Percentiles rank a stretch among this genome's conserved stretches.
phyloP scores from a whole-genome alignment of 2,113 vertebrate genomes.

The Eubucco bourcierii region DNA sequence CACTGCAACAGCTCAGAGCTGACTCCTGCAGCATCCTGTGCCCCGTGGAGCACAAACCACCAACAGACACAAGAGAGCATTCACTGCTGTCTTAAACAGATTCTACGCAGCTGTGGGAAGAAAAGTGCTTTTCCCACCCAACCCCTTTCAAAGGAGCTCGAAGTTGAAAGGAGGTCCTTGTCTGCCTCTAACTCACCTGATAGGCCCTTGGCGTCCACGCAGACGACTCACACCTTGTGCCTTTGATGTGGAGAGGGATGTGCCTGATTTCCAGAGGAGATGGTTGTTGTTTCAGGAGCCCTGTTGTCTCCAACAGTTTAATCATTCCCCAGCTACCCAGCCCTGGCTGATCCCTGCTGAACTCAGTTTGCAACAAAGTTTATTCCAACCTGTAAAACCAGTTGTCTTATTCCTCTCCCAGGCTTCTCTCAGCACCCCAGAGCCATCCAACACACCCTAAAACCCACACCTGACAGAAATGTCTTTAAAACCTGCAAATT shows the following conservation, averaged over 20 bases:
- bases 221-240: rapidly evolving
- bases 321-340: not conserved
- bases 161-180: not conserved
- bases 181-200: not conserved
- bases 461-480: not conserved
- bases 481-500: not conserved
- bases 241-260: not conserved
- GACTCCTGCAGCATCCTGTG: rapidly evolving
- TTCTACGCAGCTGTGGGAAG: not conserved
- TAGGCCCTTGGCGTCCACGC: not conserved
- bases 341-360: not conserved
- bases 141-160: not conserved
- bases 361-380: not conserved
- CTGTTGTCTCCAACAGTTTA: not conserved
- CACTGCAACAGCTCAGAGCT: rapidly evolving
- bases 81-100: rapidly evolving
- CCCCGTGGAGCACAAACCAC: not conserved
- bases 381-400: not conserved
- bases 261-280: not conserved
- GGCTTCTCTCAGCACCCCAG: not conserved
- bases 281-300: not conserved
- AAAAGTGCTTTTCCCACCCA: rapidly evolving
- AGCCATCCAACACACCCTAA: not conserved
- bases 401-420: not conserved
- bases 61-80: not conserved